Base-by-base conservation (phyloP, 2,888 invertebrate genomes). In the Acleris holmiana region DNA sequence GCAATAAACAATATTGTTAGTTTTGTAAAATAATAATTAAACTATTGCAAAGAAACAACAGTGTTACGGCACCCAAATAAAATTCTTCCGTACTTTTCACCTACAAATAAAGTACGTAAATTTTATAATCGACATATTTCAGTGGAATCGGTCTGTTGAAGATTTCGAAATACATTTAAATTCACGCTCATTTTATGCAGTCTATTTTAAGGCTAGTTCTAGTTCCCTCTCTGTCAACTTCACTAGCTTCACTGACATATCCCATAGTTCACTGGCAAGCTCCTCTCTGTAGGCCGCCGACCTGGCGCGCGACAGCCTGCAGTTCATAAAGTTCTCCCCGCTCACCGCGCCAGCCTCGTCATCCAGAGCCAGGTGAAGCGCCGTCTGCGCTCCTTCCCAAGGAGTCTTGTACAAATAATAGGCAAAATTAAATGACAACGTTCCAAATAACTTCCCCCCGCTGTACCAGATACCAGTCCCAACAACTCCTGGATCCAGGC, bases 401-500 rank as follows among this genome's bases (percentile, higher is more conserved):
- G 95, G 93, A 21, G 94, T 95, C 88, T 97, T 97, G 77, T 95
- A 96, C 75, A 95, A 93, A n/a, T 93, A 92, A 71, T 94, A 94
- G 4, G 94, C 91, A 29, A 96, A 84, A 23, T 95, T 84, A 56
- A 91, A 90, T 71, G 96, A 71, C 0, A 96, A 94, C 19, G 68
- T 67, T 1, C 83, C 88, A 62, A 93, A 92, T 79, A 93, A 29
- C 93, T 91, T 71, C 93, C 84, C 82, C 0, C 71, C 41, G 3
- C 71, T 78, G 6, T 75, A 93, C 93, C 96, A 97, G 56, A 97
- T 97, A 25, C 94, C 95, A 0, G 96, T 96, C 69, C 96, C 96
- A 40, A 97, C 96, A 80, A 96, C 94, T 6, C 98, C 98, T 0
- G 98, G 98, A 86, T 98, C 97, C 19, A 97, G 93, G 70, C 95